Conservation (phyloP, 2,113 vertebrate genomes). For the Pterocles gutturalis region DNA sequence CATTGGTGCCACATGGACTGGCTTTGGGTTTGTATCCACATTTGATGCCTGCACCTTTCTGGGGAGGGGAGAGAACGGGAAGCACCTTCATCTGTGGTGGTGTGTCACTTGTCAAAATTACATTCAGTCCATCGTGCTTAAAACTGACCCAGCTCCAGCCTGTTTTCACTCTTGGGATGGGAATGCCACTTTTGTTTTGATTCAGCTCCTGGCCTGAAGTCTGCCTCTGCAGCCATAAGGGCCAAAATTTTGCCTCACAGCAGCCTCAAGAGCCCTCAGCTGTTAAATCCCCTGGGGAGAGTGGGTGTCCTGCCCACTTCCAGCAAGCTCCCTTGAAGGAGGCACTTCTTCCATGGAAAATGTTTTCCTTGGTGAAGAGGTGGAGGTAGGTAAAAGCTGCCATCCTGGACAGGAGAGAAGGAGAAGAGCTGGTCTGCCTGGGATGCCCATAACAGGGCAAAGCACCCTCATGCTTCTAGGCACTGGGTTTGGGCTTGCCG, state of each 20-base stretch:
- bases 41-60: neutral
- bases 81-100: accelerated
- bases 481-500: accelerated
- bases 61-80: accelerated
- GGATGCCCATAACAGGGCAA: neutral
- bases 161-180: accelerated
- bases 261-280: accelerated
- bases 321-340: neutral
- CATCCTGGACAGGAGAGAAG: neutral
- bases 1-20: accelerated
- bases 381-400: neutral
- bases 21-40: neutral
- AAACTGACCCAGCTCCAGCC: neutral
- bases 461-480: accelerated
- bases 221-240: neutral
- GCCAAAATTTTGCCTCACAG: neutral
- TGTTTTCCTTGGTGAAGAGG: neutral
- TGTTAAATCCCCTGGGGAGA: neutral
- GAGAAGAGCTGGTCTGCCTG: accelerated
- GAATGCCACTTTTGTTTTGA: neutral
- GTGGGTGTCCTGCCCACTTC: accelerated
- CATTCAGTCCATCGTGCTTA: accelerated
- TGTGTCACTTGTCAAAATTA: neutral
- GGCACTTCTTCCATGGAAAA: neutral
- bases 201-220: neutral